These are phyloP conservation scores for Ia io DNA, from an alignment of 2,113 vertebrate species.

Conservation along the genomic window DNA sequence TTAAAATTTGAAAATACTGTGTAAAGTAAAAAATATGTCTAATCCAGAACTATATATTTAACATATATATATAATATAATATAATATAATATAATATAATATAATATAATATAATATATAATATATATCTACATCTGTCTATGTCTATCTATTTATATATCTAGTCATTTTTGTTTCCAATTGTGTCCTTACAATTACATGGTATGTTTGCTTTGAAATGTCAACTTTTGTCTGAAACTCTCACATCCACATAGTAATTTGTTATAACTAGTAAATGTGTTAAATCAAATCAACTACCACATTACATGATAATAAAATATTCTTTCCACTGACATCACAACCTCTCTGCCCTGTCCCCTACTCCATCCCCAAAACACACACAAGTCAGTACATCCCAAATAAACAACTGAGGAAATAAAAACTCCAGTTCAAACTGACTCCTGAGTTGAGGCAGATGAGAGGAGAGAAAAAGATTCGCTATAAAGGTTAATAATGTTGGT, in stretches of 20 bases:
- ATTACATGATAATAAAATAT: not conserved
- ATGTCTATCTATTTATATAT: not conserved
- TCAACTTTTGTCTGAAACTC: not conserved
- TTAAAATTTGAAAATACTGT: conserved; percentile 1
- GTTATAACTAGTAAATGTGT: not conserved
- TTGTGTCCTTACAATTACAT: not conserved
- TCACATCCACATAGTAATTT: not conserved
- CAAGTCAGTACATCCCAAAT: not conserved
- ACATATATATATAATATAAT: not conserved
- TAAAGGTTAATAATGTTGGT: not conserved
- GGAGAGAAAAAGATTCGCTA: not conserved
- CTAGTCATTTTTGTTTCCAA: not conserved
- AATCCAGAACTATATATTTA: not conserved
- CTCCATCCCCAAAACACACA: not conserved
- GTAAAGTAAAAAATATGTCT: not conserved
- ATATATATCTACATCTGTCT: not conserved
- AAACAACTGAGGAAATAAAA: not conserved
- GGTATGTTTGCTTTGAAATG: conserved; percentile 2
- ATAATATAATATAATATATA: not conserved
- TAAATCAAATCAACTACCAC: not conserved
- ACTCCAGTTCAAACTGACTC: not conserved
- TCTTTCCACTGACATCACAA: not conserved
- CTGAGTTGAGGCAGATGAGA: not conserved
- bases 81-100: not conserved
- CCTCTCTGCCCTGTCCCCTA: not conserved